Percentiles rank a stretch among this genome's conserved stretches.
Evolutionary conservation across 2,113 vertebrate genomes (phyloP).

Genomic region (Oryzias woworae): DNA sequence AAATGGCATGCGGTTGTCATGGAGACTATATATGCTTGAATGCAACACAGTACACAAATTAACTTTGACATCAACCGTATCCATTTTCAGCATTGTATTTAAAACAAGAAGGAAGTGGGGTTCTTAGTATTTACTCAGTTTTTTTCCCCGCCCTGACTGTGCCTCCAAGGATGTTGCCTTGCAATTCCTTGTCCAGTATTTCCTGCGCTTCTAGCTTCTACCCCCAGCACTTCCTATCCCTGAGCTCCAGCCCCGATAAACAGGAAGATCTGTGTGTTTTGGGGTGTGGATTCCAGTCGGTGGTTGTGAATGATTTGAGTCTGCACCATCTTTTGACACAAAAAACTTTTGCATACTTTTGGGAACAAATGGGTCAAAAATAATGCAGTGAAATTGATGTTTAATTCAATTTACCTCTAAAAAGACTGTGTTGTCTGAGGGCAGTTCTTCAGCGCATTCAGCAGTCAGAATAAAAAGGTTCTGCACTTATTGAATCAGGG

Average conservation of each 20-base stretch:
- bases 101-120: constrained; percentile 34
- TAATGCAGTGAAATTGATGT: no score
- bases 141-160: constrained; percentile 10
- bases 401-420: no score
- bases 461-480: no score
- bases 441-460: no score
- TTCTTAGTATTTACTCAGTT: not conserved
- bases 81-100: constrained; percentile 16
- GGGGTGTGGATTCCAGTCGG: not conserved
- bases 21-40: constrained; percentile 10
- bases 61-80: not conserved
- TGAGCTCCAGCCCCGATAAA: constrained; percentile 51
- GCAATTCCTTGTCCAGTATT: constrained; percentile 46
- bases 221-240: constrained; percentile 65
- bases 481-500: no score
- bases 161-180: constrained; percentile 65
- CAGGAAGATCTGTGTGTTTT: constrained; percentile 51
- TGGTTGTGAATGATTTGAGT: no score
- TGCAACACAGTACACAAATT: not conserved
- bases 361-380: no score
- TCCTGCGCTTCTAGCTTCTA: constrained; percentile 63
- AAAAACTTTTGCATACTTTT: no score
- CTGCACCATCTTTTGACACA: not conserved
- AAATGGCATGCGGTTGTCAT: constrained; percentile 7
- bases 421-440: no score